These are phyloP conservation scores for Indicator maculatus DNA, from an alignment of 2,113 vertebrate genomes.

Conservation along the genomic window DNA sequence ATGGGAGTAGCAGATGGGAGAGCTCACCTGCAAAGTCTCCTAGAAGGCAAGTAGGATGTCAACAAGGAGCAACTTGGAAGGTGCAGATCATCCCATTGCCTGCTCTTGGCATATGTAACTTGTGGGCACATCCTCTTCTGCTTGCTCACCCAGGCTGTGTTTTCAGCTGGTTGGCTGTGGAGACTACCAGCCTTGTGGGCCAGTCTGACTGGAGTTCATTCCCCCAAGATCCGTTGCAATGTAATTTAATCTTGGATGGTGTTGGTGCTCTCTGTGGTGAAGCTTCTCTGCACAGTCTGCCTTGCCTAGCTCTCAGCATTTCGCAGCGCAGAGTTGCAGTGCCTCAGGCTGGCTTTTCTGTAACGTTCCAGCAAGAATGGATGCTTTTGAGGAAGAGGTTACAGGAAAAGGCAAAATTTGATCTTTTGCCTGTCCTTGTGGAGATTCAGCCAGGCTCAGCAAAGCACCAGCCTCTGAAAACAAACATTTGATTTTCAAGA, in stretches of 20 bases:
- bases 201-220: neutral
- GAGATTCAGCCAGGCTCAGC: neutral
- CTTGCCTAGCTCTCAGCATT: neutral
- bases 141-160: neutral
- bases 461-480: slow-evolving; percentile 3
- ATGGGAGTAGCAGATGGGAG: neutral
- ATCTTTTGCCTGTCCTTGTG: neutral
- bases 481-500: slow-evolving; percentile 15
- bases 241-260: neutral
- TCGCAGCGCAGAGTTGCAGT: neutral
- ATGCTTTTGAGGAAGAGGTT: slow-evolving; percentile 19
- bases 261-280: neutral
- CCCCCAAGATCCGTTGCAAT: neutral
- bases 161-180: neutral
- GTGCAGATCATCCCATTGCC: neutral
- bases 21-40: neutral
- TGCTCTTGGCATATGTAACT: neutral
- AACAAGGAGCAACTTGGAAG: neutral
- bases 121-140: neutral
- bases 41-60: neutral
- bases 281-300: neutral
- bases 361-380: neutral
- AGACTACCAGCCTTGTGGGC: neutral
- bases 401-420: neutral
- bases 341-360: slow-evolving; percentile 16